phyloP scores from a whole-genome alignment of 1,140 invertebrate species.

The Drosophila navojoa region DNA sequence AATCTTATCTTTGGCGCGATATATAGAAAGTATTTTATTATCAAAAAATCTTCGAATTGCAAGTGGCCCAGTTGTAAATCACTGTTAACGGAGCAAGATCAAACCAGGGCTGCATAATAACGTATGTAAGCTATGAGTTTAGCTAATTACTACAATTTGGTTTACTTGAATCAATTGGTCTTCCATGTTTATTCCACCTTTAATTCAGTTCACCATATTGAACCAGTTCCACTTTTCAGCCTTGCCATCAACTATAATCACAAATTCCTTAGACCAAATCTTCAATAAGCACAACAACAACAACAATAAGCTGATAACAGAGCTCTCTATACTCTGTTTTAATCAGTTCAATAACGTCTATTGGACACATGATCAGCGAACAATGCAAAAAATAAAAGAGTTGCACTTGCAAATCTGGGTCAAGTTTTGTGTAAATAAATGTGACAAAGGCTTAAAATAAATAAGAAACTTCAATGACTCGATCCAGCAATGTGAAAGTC shows the following conservation, averaged over 20 bases:
- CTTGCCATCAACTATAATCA: slow-evolving; percentile 1
- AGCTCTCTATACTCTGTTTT: neutral
- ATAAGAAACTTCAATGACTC: neutral
- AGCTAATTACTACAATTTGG: too few species aligned
- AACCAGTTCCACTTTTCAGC: neutral
- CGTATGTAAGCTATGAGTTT: too few species aligned
- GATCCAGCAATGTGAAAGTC: slow-evolving; percentile 18
- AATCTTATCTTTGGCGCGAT: neutral
- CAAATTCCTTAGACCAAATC: neutral
- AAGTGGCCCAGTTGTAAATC: neutral
- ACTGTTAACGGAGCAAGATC: neutral
- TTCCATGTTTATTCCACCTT: too few species aligned
- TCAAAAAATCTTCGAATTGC: neutral
- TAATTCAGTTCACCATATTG: too few species aligned
- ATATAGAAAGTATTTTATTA: neutral
- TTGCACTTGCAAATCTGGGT: slow-evolving; percentile 16
- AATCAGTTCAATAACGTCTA: slow-evolving; percentile 8
- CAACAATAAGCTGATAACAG: slow-evolving; percentile 29
- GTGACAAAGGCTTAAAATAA: neutral
- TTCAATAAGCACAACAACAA: neutral
- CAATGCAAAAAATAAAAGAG: slow-evolving; percentile 6
- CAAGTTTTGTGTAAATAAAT: slow-evolving; percentile 17
- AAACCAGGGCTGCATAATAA: neutral
- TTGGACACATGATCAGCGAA: neutral
- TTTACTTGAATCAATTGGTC: too few species aligned